These are phyloP conservation scores for Tribolium madens DNA, from an alignment of 1,140 invertebrate genomes.

Conservation along the genomic window DNA sequence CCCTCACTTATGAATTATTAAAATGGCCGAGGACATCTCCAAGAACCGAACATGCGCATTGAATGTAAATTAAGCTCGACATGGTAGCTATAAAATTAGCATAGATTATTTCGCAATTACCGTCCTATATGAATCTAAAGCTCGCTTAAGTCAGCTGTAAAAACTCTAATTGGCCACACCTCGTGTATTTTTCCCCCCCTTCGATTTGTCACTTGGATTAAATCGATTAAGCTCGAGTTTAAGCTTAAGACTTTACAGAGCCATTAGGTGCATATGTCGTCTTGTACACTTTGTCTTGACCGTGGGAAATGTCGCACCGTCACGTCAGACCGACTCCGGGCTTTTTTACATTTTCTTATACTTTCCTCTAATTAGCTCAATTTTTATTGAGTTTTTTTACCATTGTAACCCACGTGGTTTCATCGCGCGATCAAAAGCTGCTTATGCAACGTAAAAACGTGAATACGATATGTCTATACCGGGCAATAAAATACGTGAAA, in stretches of 20 bases:
- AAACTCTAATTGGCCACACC: slow-evolving; percentile 5
- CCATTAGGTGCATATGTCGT: slow-evolving; percentile 15
- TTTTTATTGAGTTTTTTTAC: neutral
- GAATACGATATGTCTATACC: slow-evolving; percentile 5
- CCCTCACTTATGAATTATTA: slow-evolving; percentile 29
- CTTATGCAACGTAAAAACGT: neutral
- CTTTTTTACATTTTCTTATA: slow-evolving; percentile 11
- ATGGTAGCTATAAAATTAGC: slow-evolving; percentile 36
- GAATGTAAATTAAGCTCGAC: slow-evolving; percentile 22
- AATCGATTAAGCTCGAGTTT: slow-evolving; percentile 11
- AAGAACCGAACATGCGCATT: slow-evolving; percentile 18
- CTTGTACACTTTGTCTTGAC: slow-evolving; percentile 2
- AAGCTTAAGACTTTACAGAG: neutral
- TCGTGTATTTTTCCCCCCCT: neutral
- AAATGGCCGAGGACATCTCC: slow-evolving; percentile 8
- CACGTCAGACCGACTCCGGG: neutral
- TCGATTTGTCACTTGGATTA: slow-evolving; percentile 23
- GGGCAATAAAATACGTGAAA: slow-evolving; percentile 28
- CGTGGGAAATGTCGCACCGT: slow-evolving; percentile 29
- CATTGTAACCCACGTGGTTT: neutral
- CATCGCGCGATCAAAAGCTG: neutral
- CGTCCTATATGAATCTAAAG: slow-evolving; percentile 4
- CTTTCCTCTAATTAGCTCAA: neutral
- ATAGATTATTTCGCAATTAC: slow-evolving; percentile 34
- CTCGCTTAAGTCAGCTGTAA: neutral